These are phyloP conservation scores for Agonopterix arenella DNA, from an alignment of 2,888 invertebrate species.

Conservation along the genomic window DNA sequence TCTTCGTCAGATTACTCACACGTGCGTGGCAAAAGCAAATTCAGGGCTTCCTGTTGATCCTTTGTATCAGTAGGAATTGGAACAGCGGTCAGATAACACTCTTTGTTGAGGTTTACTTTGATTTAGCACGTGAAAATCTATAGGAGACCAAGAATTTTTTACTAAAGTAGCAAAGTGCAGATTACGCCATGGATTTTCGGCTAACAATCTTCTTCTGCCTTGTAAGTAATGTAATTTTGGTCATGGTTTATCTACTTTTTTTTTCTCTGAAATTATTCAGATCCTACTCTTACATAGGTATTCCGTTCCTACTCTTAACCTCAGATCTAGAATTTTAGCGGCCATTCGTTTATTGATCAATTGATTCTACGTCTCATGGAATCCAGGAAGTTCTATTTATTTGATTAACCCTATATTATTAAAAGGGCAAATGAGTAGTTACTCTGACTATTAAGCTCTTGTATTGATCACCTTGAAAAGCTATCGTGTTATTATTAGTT, in stretches of 20 bases:
- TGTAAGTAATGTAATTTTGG: conserved; percentile 31
- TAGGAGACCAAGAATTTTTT: neutral
- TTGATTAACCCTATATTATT: no score
- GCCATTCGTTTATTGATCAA: no score
- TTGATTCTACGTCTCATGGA: no score
- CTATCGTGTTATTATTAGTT: no score
- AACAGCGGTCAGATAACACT: conserved; percentile 30
- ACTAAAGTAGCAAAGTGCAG: neutral
- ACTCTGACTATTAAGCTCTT: no score
- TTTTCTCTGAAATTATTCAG: no score
- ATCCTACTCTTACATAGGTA: no score
- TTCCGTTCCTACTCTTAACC: no score
- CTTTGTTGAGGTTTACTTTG: neutral
- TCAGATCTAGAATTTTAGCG: no score
- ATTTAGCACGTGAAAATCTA: neutral
- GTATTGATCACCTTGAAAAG: no score
- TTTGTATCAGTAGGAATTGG: conserved; percentile 42
- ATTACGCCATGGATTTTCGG: conserved; percentile 37
- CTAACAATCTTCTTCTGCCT: conserved; percentile 33
- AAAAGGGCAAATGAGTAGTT: no score
- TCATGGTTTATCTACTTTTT: neutral
- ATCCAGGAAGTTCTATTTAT: no score
- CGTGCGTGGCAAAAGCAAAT: conserved; percentile 43
- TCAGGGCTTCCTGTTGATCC: conserved; percentile 52
- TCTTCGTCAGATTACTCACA: conserved; percentile 27